These are phyloP conservation scores for Neofelis nebulosa DNA, from an alignment of 2,113 vertebrate genomes.

Conservation along the genomic window DNA sequence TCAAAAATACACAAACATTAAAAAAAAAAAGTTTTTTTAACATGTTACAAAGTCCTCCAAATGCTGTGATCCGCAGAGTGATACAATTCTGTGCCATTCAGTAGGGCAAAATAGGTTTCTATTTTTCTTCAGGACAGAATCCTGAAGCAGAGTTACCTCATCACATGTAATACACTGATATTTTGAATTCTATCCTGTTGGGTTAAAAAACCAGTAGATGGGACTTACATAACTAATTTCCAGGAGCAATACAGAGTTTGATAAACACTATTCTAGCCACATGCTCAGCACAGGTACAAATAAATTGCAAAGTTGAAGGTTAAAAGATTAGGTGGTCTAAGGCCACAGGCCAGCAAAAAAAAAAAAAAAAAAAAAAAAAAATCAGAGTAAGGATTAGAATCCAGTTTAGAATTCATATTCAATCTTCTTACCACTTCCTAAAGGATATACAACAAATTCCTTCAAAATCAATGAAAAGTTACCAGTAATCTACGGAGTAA, in stretches of 20 bases:
- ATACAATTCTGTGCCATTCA: neutral
- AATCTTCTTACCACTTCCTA: neutral
- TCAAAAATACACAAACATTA: too few species aligned
- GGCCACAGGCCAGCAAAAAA: neutral
- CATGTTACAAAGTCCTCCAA: neutral
- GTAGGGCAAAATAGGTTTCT: neutral
- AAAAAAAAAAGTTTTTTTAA: neutral
- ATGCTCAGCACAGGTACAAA: neutral
- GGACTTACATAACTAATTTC: neutral
- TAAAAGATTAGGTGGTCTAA: neutral
- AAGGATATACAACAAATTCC: neutral
- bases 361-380: conserved; percentile 15
- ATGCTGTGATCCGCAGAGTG: neutral
- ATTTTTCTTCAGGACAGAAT: too few species aligned
- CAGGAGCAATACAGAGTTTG: neutral
- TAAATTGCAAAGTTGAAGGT: neutral
- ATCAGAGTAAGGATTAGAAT: neutral
- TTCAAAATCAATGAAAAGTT: neutral
- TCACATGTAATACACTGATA: neutral
- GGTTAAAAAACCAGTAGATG: neutral
- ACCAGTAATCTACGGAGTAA: neutral
- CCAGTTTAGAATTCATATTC: neutral
- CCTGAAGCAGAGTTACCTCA: neutral
- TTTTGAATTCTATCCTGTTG: neutral
- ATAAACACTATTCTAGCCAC: neutral